phyloP scores from a whole-genome alignment of 2,888 invertebrate genomes.

The Petrolisthes cinctipes region DNA sequence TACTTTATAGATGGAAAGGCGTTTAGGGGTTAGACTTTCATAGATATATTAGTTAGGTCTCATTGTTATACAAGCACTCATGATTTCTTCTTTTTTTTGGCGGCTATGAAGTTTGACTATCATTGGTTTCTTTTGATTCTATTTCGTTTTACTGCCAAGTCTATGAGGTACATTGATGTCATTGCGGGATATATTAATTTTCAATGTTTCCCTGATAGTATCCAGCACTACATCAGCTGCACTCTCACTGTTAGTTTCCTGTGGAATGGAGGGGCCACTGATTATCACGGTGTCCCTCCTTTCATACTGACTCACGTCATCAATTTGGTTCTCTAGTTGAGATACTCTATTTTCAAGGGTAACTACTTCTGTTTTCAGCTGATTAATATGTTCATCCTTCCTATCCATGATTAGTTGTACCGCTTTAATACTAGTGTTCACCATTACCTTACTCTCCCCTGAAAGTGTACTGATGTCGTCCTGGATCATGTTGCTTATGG shows the following conservation, averaged over 20 bases:
- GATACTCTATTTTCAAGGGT: neutral
- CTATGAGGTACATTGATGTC: neutral
- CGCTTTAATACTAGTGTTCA: neutral
- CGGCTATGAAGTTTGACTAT: neutral
- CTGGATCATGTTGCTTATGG: neutral
- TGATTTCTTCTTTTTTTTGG: neutral
- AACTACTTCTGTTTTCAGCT: neutral
- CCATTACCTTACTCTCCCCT: neutral
- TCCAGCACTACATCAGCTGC: too few relatives aligned
- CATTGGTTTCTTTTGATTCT: neutral
- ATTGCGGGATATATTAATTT: neutral
- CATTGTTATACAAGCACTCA: neutral
- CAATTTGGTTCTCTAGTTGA: neutral
- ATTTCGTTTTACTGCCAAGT: neutral
- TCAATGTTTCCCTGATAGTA: too few relatives aligned
- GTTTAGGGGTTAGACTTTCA: neutral
- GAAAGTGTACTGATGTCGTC: neutral
- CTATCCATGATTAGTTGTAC: neutral
- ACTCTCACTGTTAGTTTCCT: too few relatives aligned
- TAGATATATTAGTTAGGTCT: neutral
- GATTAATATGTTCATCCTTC: neutral
- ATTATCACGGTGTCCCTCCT: neutral
- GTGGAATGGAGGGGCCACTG: neutral
- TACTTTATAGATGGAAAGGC: neutral
- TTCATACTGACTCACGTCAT: neutral